Base-by-base conservation (phyloP, 2,888 invertebrate genomes). In the Eupeodes luniger region DNA sequence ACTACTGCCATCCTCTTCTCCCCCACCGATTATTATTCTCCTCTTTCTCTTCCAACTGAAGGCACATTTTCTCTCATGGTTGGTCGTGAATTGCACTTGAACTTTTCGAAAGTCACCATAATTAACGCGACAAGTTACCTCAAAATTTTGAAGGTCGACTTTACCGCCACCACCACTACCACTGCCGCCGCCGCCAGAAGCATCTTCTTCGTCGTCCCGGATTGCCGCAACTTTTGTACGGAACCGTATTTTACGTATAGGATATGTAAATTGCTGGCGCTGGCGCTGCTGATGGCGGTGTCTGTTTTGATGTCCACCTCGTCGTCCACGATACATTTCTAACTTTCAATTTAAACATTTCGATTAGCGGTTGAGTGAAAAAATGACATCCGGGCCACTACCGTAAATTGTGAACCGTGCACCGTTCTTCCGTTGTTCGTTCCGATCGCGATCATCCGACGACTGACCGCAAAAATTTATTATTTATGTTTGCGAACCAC, bases 31-130 rank as follows among this genome's bases (percentile, higher is more conserved):
- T 7, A 59, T 51, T 14, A 77, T 69, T 64, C 81, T 53, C 44
- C 36, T 57, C 75, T 90, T 91, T n/a, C 90, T 90, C 36, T 91
- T 90, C 91, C 91, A 91, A 40, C 89, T 85, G 75, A 91, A 90
- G n/a, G 90, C 90, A 49, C 91, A 90, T 89, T 44, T 82, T 75
- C 72, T 90, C 64, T 75, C 89, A 47, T 27, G 78, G 61, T 77
- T 81, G 47, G 81, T 88, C 34, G 77, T 67, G 47, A 91, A 90
- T 78, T 89, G 90, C 62, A 91, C 90, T 70, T 90, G 90, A 74
- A 90, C 87, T 80, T 87, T 89, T 36, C 90, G 89, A 77, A 89
- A 90, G 80, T 90, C 86, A 72, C 89, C 90, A 61, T 89, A 90
- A 78, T 86, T 85, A 69, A 90, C 80, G 82, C 81, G 83, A 81